Evolutionary conservation across 2,888 invertebrate genomes (phyloP).

Genomic region (Agrochola litura): DNA sequence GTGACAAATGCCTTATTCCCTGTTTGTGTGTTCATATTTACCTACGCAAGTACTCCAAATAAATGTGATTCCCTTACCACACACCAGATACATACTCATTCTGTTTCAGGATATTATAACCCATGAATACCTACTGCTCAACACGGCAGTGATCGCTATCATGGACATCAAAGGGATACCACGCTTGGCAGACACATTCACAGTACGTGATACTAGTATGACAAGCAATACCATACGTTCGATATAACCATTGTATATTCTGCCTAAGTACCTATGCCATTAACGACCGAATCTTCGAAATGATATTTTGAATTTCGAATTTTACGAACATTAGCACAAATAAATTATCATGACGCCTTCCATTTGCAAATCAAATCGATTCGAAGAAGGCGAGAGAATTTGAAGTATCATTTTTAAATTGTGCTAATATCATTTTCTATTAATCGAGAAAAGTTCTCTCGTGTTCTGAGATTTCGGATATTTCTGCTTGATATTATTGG

Average conservation of each 20-base stretch:
- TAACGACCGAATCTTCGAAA: slow-evolving; percentile 29
- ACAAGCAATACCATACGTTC: neutral
- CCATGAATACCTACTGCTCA: neutral
- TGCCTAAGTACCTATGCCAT: neutral
- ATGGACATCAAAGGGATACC: slow-evolving; percentile 10
- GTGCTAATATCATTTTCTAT: slow-evolving; percentile 25
- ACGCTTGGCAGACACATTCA: neutral
- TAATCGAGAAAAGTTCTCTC: neutral
- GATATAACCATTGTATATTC: neutral
- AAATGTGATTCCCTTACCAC: neutral
- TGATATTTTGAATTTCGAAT: slow-evolving; percentile 41
- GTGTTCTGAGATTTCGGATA: neutral
- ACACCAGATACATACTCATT: neutral
- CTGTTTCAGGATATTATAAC: neutral
- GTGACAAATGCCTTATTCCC: neutral
- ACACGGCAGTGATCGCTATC: neutral
- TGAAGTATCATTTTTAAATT: slow-evolving; percentile 17
- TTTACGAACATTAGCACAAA: slow-evolving; percentile 36
- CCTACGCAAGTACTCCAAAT: neutral
- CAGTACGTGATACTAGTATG: slow-evolving; percentile 3
- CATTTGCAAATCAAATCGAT: slow-evolving; percentile 39
- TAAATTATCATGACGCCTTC: slow-evolving; percentile 15
- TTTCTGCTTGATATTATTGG: neutral
- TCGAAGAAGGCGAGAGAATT: slow-evolving; percentile 13
- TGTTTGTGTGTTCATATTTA: neutral